These are phyloP conservation scores for Temnothorax nylanderi DNA, from an alignment of 1,140 invertebrate species.

Conservation along the genomic window DNA sequence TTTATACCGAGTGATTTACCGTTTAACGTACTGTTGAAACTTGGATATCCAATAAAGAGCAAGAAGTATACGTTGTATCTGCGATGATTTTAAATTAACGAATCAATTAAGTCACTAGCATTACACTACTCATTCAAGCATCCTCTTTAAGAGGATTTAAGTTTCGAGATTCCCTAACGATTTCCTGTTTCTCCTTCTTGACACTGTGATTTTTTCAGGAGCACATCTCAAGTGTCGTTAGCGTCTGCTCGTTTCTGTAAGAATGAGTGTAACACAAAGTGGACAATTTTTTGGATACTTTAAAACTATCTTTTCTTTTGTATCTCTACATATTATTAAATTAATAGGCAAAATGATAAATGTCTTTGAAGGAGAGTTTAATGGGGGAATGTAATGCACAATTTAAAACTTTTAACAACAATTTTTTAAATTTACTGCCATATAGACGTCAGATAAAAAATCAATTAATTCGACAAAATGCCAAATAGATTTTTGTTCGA, in stretches of 20 bases:
- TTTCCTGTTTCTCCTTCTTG: not conserved
- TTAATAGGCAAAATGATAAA: not conserved
- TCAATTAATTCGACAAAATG: not conserved
- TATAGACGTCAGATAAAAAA: not conserved
- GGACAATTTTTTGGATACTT: not conserved
- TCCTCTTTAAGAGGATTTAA: not conserved
- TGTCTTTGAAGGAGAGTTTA: not conserved
- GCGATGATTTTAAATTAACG: not conserved
- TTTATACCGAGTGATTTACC: not conserved
- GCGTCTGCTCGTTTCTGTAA: not conserved
- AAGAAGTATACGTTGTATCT: conserved; percentile 1
- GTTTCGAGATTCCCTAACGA: not conserved
- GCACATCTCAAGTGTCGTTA: not conserved
- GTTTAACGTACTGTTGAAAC: not conserved
- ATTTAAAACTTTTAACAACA: not conserved
- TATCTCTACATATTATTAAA: not conserved
- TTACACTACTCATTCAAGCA: not conserved
- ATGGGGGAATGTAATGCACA: not conserved
- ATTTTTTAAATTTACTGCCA: not conserved
- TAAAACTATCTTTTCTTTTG: not conserved
- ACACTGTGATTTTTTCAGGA: not conserved
- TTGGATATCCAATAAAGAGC: not conserved
- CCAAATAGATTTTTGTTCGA: conserved; percentile 1
- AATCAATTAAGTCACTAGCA: not conserved
- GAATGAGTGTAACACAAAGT: not conserved